These are phyloP conservation scores for Drosophila lacteicornis DNA, from an alignment of 1,140 invertebrate genomes.

Conservation along the genomic window DNA sequence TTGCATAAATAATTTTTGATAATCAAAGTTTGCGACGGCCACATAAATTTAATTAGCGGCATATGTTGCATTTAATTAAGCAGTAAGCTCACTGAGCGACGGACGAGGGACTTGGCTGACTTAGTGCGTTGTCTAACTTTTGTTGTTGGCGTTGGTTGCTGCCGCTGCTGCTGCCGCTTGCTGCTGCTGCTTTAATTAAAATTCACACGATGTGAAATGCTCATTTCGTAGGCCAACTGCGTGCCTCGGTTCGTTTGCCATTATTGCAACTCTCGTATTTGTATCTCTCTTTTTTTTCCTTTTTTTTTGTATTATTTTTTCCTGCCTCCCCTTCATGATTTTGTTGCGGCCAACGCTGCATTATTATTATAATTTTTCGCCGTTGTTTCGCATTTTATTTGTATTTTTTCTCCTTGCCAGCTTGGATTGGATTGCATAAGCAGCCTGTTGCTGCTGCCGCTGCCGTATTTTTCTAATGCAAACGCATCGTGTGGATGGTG, in stretches of 20 bases:
- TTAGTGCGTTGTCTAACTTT: slow-evolving; percentile 25
- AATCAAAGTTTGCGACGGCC: slow-evolving; percentile 78
- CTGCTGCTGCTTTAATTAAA: slow-evolving; percentile 66
- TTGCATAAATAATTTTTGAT: slow-evolving; percentile 84
- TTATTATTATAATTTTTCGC: slow-evolving; percentile 73
- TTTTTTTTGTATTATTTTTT: slow-evolving; percentile 59
- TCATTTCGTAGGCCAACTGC: slow-evolving; percentile 79
- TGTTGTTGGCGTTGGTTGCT: slow-evolving; percentile 28
- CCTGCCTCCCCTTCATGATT: slow-evolving; percentile 27
- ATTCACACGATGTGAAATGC: slow-evolving; percentile 80
- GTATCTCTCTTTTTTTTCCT: slow-evolving; percentile 29
- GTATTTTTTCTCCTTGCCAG: slow-evolving; percentile 27
- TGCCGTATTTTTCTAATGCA: slow-evolving; percentile 59
- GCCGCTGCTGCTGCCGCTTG: slow-evolving; percentile 12
- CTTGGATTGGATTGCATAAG: slow-evolving; percentile 61
- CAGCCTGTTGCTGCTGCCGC: slow-evolving; percentile 75
- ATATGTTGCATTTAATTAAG: slow-evolving; percentile 83
- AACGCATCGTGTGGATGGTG: slow-evolving; percentile 42
- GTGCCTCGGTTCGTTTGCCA: slow-evolving; percentile 65
- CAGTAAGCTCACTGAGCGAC: slow-evolving; percentile 66
- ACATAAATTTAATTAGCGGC: slow-evolving; percentile 83
- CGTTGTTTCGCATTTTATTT: slow-evolving; percentile 65
- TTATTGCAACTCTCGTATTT: slow-evolving; percentile 61
- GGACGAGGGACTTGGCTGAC: slow-evolving; percentile 8
- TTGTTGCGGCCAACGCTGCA: slow-evolving; percentile 56